These are phyloP conservation scores for Osedax frankpressi DNA, from an alignment of 2,888 invertebrate species.

Conservation along the genomic window DNA sequence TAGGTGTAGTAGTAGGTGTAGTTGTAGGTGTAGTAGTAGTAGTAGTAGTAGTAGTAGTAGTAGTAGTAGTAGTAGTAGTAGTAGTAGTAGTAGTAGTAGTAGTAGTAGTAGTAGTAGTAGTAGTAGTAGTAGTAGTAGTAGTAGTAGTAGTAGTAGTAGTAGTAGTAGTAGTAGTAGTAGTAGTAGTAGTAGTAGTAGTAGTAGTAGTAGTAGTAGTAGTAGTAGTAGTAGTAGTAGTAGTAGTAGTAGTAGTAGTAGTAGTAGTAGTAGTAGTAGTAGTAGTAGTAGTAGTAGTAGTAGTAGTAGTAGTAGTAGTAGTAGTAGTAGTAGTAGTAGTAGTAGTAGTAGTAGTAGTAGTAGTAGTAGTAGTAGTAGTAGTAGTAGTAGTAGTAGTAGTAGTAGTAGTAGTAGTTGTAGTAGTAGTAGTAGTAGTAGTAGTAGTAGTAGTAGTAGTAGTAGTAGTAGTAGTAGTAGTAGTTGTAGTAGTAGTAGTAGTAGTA, in stretches of 20 bases:
- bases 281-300: conserved; percentile 9
- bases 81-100: not conserved
- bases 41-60: conserved; percentile 6
- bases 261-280: conserved; percentile 6
- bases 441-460: conserved; percentile 3
- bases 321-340: conserved; percentile 1
- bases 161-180: conserved; percentile 8
- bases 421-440: not conserved
- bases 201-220: conserved; percentile 11
- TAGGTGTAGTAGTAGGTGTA: too few species aligned
- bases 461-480: not conserved
- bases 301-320: conserved; percentile 1
- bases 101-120: conserved; percentile 10
- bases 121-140: not conserved
- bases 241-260: conserved; percentile 14
- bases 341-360: conserved; percentile 6
- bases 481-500: conserved; percentile 9
- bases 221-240: conserved; percentile 13
- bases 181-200: conserved; percentile 7
- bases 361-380: conserved; percentile 12
- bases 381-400: conserved; percentile 10
- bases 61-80: not conserved
- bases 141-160: not conserved
- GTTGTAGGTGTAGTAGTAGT: too few species aligned
- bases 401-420: conserved; percentile 3